These are phyloP conservation scores for Molorchus minor DNA, from an alignment of 2,888 invertebrate genomes.

Conservation along the genomic window DNA sequence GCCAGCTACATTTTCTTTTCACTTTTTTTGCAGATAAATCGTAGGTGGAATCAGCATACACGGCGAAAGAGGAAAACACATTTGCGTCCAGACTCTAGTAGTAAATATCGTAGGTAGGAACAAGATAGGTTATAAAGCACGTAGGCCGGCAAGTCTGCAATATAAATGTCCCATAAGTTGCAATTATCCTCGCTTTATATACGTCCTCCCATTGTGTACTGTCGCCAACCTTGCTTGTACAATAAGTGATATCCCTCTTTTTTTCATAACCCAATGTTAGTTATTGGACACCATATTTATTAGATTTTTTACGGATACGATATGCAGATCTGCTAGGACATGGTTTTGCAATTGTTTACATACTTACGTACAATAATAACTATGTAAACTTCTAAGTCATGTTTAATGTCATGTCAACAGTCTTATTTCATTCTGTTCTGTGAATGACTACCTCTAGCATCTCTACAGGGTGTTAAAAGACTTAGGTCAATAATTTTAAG, in stretches of 20 bases:
- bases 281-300: constrained; percentile 28
- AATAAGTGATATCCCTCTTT: constrained; percentile 47
- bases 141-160: constrained; percentile 58
- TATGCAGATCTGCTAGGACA: too few relatives aligned
- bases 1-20: neutral
- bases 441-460: too few relatives aligned
- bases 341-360: too few relatives aligned
- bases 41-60: constrained; percentile 24
- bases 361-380: too few relatives aligned
- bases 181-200: constrained; percentile 61
- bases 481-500: too few relatives aligned
- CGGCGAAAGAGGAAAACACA: constrained; percentile 20
- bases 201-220: constrained; percentile 59
- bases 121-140: constrained; percentile 56
- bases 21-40: neutral
- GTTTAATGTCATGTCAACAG: too few relatives aligned
- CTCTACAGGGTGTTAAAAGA: too few relatives aligned
- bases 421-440: too few relatives aligned
- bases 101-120: constrained; percentile 54
- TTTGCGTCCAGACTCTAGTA: constrained; percentile 45
- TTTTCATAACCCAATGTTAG: constrained; percentile 31
- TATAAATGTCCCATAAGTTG: constrained; percentile 61
- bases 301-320: constrained; percentile 21
- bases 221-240: constrained; percentile 53
- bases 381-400: too few relatives aligned